These are phyloP conservation scores for Lordiphosa mommai DNA, from an alignment of 1,140 invertebrate genomes.

Conservation along the genomic window DNA sequence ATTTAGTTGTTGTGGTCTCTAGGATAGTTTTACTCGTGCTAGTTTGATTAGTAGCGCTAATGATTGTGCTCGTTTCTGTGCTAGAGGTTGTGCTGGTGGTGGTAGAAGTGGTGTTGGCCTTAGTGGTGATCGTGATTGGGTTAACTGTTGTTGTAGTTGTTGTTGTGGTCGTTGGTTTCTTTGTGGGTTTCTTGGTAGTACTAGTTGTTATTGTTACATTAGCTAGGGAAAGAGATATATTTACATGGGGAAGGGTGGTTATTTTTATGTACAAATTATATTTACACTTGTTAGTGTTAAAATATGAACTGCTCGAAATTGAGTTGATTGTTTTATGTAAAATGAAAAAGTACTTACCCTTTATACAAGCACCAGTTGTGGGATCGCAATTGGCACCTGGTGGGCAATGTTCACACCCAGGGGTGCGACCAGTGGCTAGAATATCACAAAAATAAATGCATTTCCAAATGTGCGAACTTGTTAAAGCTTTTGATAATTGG, in stretches of 20 bases:
- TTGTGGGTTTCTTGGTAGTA: constrained; percentile 67
- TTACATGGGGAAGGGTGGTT: constrained; percentile 72
- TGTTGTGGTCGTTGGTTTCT: constrained; percentile 58
- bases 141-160: constrained; percentile 55
- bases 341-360: constrained; percentile 82
- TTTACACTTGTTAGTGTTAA: constrained; percentile 61
- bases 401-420: constrained; percentile 87
- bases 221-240: constrained; percentile 74
- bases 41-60: constrained; percentile 62
- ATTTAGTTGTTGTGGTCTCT: constrained; percentile 61
- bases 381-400: constrained; percentile 87
- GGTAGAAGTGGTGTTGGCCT: constrained; percentile 31
- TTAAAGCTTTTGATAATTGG: constrained; percentile 2
- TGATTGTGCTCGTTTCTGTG: constrained; percentile 60
- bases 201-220: constrained; percentile 77
- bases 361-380: constrained; percentile 87
- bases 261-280: constrained; percentile 66
- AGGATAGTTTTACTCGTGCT: constrained; percentile 43
- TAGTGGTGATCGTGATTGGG: constrained; percentile 46
- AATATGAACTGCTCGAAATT: constrained; percentile 1
- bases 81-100: constrained; percentile 41
- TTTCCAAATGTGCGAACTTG: not conserved
- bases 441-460: not conserved
- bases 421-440: constrained; percentile 60
- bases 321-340: constrained; percentile 12